These are phyloP conservation scores for Columba livia DNA, from an alignment of 2,113 vertebrate species.

Conservation along the genomic window DNA sequence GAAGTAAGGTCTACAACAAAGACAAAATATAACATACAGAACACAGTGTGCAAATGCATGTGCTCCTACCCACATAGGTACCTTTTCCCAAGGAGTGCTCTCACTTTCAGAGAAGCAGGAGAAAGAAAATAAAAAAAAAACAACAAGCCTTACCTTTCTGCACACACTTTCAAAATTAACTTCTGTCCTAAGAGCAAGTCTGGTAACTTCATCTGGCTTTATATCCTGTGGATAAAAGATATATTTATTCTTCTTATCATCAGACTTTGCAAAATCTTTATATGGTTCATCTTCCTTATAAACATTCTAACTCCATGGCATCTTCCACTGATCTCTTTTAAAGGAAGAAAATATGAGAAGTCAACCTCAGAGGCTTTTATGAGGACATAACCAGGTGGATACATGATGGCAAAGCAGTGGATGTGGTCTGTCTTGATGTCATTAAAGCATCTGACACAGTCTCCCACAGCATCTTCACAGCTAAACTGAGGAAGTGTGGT, in stretches of 20 bases:
- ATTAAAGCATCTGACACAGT: too few species aligned
- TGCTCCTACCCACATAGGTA: background rate
- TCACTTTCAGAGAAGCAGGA: background rate
- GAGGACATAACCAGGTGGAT: too few species aligned
- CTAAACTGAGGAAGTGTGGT: too few species aligned
- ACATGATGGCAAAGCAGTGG: too few species aligned
- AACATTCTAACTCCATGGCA: background rate
- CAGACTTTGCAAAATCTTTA: background rate
- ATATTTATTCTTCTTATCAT: background rate
- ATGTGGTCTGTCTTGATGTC: too few species aligned
- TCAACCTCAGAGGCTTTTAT: too few species aligned
- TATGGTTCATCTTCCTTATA: background rate
- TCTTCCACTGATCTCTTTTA: background rate
- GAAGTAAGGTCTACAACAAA: background rate
- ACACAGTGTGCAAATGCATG: background rate
- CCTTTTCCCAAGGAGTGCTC: background rate
- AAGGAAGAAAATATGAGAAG: background rate
- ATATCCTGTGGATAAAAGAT: constrained; percentile 70
- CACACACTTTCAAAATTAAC: constrained; percentile 87
- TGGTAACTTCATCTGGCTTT: constrained; percentile 87
- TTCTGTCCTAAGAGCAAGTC: constrained; percentile 83
- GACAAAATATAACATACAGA: background rate
- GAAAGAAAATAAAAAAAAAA: background rate
- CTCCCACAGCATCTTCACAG: too few species aligned
- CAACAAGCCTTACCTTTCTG: constrained; percentile 76